A percentile compares a stretch with the other conserved stretches of the same genome.
phyloP scores from a whole-genome alignment of 2,113 vertebrate genomes.

The Heterotilapia buettikoferi region DNA sequence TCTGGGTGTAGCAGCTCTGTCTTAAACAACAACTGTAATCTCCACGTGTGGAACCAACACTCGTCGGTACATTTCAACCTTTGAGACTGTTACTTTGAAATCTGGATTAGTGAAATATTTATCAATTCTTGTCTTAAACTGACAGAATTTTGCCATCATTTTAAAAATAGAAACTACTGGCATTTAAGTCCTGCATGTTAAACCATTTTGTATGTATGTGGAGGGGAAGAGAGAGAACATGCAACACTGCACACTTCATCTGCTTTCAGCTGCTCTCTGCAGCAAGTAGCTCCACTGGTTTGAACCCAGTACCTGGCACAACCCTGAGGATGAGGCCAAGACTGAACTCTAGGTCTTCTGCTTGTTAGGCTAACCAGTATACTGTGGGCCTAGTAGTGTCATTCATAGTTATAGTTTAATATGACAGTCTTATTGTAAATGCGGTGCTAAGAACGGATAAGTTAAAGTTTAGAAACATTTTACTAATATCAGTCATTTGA shows the following conservation, averaged over 20 bases:
- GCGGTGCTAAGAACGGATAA: not conserved
- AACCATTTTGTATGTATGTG: not conserved
- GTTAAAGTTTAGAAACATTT: not conserved
- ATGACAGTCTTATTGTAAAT: not conserved
- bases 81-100: rapidly evolving
- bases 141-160: not conserved
- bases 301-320: not conserved
- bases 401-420: not conserved
- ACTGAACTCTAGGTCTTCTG: not conserved
- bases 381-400: not conserved
- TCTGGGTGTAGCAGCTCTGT: not conserved
- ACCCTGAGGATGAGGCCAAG: not conserved
- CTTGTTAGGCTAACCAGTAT: not conserved
- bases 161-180: not conserved
- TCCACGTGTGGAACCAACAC: not conserved
- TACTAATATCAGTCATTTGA: not conserved
- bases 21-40: not conserved
- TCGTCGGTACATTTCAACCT: rapidly evolving
- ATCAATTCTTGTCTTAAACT: not conserved
- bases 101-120: rapidly evolving
- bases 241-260: not conserved
- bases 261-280: not conserved
- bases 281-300: not conserved
- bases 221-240: not conserved
- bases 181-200: not conserved